Evolutionary conservation across 2,888 invertebrate species (phyloP), one percentile per base, ranked within the genome.

Genomic region (Fabriciana adippe): DNA sequence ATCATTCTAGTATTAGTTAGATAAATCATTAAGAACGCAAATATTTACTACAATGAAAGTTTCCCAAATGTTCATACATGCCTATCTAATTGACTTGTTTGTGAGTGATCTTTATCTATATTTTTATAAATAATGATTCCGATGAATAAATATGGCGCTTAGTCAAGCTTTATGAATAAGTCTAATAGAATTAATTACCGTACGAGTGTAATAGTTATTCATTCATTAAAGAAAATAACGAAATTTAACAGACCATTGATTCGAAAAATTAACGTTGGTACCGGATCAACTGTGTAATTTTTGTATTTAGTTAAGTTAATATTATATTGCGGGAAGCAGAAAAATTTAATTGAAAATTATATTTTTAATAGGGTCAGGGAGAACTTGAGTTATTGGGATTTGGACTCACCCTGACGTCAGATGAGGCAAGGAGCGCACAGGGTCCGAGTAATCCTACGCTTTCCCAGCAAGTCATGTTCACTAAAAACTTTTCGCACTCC

Each of bases 391-490:
- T 72, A 64, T 70, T 70, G 72, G 69, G 68, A 67, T 70, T 67
- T 72, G 70, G 78, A 92, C 92, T 92, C 89, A 92, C 92, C 90
- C 90, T 86, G 83, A 86, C 83, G 78, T 90, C 91, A 68, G 92
- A 88, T 66, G 92, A 89, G 72, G 92, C 84, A 66, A 93, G 92
- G 66, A 93, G 88, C 79, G 93, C 92, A 81, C 93, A 93, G 73
- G 93, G 93, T 74, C 93, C 93, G 81, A 93, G 87, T 72, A 93
- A 87, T 78, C 93, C 92, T 84, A 93, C 92, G 73, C 88, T 93
- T 75, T 93, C 93, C 93, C 93, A 93, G 85, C 93, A 93, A 85
- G 93, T 93, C 93, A 93, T 93, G 76, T 83, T 84, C 85, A 83
- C 78, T 76, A 74, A 76, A 68, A 76, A 78, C 73, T 74, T 73